Conservation (phyloP, 2,888 invertebrate species). For the Cataglyphis livida region DNA sequence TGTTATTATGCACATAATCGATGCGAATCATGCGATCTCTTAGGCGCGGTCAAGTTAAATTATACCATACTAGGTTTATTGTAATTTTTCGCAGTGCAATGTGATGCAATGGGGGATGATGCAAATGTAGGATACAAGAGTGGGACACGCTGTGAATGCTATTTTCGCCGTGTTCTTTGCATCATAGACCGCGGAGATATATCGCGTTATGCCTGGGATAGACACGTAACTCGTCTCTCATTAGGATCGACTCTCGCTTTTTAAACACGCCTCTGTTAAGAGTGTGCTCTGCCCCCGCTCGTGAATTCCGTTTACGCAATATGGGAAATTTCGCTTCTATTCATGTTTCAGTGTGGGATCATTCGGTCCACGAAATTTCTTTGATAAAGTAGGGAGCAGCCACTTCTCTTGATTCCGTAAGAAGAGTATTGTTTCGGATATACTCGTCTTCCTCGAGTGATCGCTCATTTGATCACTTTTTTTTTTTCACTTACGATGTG, state of each 20-base stretch:
- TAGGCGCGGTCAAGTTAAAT: conserved; percentile 4
- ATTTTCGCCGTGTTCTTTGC: conserved; percentile 28
- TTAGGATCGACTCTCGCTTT: conserved; percentile 69
- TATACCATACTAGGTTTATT: not conserved
- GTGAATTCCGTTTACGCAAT: conserved; percentile 63
- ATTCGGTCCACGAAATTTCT: conserved; percentile 66
- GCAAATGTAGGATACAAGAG: conserved; percentile 32
- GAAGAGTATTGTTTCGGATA: not conserved
- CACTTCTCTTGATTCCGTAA: conserved; percentile 50
- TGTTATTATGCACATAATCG: not conserved
- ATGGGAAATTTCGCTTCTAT: conserved; percentile 69
- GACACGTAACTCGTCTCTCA: conserved; percentile 60
- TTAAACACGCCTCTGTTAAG: conserved; percentile 51
- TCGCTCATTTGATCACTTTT: not conserved
- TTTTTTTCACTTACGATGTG: not conserved
- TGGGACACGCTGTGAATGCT: conserved; percentile 5
- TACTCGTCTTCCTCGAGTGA: not conserved
- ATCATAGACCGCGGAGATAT: conserved; percentile 20
- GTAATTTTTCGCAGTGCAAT: conserved; percentile 17
- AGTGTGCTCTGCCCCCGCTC: not conserved
- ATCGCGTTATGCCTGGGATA: conserved; percentile 26
- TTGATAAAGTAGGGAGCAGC: conserved; percentile 41
- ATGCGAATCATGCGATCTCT: not conserved
- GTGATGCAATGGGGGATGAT: conserved; percentile 27
- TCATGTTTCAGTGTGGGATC: conserved; percentile 63